Conservation (phyloP, 2,113 vertebrate genomes). For the Prinia subflava region DNA sequence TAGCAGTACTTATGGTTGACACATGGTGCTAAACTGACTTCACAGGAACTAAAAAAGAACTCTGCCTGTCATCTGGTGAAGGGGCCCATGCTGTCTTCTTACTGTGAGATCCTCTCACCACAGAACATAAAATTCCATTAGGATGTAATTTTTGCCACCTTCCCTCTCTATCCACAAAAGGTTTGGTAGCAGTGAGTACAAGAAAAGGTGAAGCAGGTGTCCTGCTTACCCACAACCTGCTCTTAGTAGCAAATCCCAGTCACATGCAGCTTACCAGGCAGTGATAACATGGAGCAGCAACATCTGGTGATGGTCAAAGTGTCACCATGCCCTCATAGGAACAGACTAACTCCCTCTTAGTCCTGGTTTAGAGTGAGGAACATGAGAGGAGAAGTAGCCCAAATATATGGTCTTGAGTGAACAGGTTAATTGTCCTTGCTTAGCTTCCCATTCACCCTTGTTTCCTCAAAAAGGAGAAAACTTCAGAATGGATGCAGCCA, state of each 20-base stretch:
- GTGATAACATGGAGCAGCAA: background rate
- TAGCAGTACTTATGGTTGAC: rapidly evolving
- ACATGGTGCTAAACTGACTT: background rate
- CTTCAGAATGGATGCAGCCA: background rate
- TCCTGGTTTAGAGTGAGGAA: background rate
- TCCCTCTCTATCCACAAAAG: background rate
- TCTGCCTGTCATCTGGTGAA: background rate
- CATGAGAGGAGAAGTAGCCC: background rate
- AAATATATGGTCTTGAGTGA: background rate
- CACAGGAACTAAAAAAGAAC: background rate
- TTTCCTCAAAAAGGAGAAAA: background rate
- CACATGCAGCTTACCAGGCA: background rate
- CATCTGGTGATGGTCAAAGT: background rate
- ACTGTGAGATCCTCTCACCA: background rate
- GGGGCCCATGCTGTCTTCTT: background rate
- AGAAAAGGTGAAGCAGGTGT: background rate
- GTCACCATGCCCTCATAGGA: background rate
- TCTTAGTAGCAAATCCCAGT: background rate
- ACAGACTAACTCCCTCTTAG: background rate
- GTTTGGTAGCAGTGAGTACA: background rate
- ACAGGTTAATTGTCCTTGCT: background rate
- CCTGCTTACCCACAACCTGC: background rate
- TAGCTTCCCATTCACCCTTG: background rate
- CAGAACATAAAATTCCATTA: background rate
- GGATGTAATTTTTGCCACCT: background rate